Evolutionary conservation across 1,140 invertebrate species (phyloP).

Genomic region (Trachymyrmex septentrionalis): DNA sequence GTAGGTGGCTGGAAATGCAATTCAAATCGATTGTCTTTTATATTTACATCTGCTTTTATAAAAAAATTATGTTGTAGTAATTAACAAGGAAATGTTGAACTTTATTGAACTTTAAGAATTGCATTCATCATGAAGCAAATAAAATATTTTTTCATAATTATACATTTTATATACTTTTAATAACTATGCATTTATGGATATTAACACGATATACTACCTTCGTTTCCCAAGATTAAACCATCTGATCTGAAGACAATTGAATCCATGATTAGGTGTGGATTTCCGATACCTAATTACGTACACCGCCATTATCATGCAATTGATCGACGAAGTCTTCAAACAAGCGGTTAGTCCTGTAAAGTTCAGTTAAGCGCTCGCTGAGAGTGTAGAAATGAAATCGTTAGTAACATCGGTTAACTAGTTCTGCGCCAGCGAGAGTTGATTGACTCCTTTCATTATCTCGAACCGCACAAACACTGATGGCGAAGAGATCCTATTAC

Average conservation of each 20-base stretch:
- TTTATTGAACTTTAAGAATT: background rate
- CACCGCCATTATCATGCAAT: slow-evolving; percentile 10
- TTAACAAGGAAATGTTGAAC: background rate
- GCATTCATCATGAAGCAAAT: background rate
- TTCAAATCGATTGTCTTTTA: background rate
- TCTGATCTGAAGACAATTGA: background rate
- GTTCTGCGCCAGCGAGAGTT: slow-evolving; percentile 63
- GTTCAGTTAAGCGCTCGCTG: slow-evolving; percentile 40
- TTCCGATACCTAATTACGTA: slow-evolving; percentile 35
- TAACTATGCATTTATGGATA: background rate
- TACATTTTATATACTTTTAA: background rate
- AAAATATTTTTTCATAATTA: slow-evolving; percentile 25
- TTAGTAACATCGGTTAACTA: slow-evolving; percentile 68
- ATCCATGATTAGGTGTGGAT: slow-evolving; percentile 25
- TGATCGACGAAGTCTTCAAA: slow-evolving; percentile 62
- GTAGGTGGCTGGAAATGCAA: background rate
- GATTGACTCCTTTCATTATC: slow-evolving; percentile 74
- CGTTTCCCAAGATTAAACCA: background rate
- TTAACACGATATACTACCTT: background rate
- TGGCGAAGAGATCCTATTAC: slow-evolving; percentile 47
- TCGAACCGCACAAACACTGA: slow-evolving; percentile 3
- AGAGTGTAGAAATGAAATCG: slow-evolving; percentile 63
- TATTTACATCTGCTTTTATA: background rate
- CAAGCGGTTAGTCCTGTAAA: slow-evolving; percentile 10
- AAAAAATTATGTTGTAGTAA: background rate